A percentile compares a stretch with the other conserved stretches of the same genome.
These are phyloP conservation scores for Chrysodeixis includens DNA, from an alignment of 2,888 invertebrate genomes.

Conservation along the genomic window DNA sequence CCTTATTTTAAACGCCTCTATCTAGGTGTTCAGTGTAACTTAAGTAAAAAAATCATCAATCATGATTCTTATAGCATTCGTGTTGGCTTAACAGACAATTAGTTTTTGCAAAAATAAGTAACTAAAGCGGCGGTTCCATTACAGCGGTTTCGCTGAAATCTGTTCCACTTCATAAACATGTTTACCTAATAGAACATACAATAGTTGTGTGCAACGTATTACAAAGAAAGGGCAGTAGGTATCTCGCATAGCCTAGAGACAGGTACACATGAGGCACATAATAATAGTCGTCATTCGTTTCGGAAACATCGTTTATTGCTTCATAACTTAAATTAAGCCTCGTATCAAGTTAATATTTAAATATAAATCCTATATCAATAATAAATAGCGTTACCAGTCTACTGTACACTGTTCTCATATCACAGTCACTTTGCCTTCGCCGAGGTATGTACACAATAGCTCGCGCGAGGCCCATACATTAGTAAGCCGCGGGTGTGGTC, in stretches of 20 bases:
- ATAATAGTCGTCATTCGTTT: constrained; percentile 49
- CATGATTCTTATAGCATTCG: constrained; percentile 2
- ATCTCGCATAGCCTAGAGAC: background rate
- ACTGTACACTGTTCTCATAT: constrained; percentile 78
- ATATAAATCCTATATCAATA: constrained; percentile 83
- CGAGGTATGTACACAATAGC: constrained; percentile 53
- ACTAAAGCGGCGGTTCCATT: background rate
- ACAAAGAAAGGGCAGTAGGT: too few species aligned
- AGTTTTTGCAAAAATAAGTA: background rate
- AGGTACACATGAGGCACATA: constrained; percentile 23
- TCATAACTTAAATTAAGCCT: constrained; percentile 82
- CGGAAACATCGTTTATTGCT: constrained; percentile 79
- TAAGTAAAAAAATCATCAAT: background rate
- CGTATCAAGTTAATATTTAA: constrained; percentile 80
- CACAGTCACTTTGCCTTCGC: constrained; percentile 73
- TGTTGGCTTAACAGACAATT: background rate
- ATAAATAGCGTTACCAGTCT: constrained; percentile 86
- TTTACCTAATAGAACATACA: too few species aligned
- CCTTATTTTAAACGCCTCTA: too few species aligned
- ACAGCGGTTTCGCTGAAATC: background rate
- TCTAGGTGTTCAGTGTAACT: too few species aligned
- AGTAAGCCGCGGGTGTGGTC: constrained; percentile 15
- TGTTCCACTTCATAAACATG: too few species aligned
- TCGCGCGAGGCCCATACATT: constrained; percentile 32
- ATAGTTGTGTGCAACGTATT: too few species aligned